Conservation (phyloP, 35 echinoderm and acorn worm genomes). For the Diadema setosum region DNA sequence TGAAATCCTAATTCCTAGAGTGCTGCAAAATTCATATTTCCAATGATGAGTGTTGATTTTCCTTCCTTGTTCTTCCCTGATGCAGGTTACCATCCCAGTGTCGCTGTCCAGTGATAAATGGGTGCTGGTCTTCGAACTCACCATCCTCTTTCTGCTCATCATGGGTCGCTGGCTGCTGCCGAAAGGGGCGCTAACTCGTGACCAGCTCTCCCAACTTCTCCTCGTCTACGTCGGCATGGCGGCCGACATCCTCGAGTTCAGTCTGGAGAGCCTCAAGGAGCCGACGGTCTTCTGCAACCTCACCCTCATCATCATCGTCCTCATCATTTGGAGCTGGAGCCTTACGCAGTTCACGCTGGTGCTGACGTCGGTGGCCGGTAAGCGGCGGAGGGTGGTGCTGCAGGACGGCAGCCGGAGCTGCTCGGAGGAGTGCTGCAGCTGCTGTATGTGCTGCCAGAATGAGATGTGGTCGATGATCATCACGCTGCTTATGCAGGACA, state of each 20-base stretch:
- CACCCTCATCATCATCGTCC: conserved; percentile 58
- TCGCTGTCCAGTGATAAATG: conserved; percentile 49
- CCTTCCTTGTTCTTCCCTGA: neutral
- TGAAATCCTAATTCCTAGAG: no score
- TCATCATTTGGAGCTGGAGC: conserved; percentile 79
- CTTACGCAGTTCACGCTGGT: conserved; percentile 88
- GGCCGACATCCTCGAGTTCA: conserved; percentile 94
- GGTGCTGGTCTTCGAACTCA: conserved; percentile 59
- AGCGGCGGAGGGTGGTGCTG: neutral
- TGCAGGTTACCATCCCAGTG: conserved; percentile 35
- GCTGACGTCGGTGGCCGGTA: conserved; percentile 54
- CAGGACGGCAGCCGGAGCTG: neutral
- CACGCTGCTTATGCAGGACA: conserved; percentile 79
- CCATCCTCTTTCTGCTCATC: conserved; percentile 57
- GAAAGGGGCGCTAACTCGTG: conserved; percentile 69
- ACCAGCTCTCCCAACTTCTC: conserved; percentile 82
- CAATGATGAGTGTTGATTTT: no score
- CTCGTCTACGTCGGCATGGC: conserved; percentile 95
- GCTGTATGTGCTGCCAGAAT: conserved; percentile 51
- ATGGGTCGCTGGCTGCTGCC: conserved; percentile 93
- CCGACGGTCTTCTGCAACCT: conserved; percentile 67
- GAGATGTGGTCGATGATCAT: conserved; percentile 75
- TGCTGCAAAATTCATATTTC: no score
- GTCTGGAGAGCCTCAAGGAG: conserved; percentile 69
- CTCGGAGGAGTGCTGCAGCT: neutral